Percentiles rank a stretch among this genome's conserved stretches.
These are phyloP conservation scores for Epinephelus moara DNA, from an alignment of 2,113 vertebrate genomes.

Conservation along the genomic window DNA sequence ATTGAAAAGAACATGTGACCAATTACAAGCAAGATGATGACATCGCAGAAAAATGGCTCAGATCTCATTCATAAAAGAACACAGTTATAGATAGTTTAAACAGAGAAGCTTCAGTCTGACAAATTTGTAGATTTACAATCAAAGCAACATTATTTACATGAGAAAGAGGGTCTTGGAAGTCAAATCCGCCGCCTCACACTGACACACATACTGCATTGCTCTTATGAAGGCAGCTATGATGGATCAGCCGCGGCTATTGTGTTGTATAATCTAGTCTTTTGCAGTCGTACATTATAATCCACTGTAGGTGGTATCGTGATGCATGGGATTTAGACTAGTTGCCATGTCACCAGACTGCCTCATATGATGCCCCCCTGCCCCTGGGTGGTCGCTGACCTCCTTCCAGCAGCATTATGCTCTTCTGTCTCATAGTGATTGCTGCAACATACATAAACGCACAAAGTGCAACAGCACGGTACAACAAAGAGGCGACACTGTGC, in stretches of 20 bases:
- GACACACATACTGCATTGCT: conserved; percentile 49
- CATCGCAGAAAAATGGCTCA: conserved; percentile 37
- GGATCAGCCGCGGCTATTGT: conserved; percentile 71
- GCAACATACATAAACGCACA: conserved; percentile 16
- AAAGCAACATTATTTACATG: conserved; percentile 53
- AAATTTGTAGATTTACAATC: conserved; percentile 55
- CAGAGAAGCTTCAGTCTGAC: conserved; percentile 33
- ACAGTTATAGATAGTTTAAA: conserved; percentile 22
- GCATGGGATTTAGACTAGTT: conserved; percentile 70
- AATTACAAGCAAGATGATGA: conserved; percentile 58
- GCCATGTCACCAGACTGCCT: conserved; percentile 79
- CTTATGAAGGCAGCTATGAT: conserved; percentile 59
- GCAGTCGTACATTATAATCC: conserved; percentile 72
- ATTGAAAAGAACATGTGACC: conserved; percentile 37
- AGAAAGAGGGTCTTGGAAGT: conserved; percentile 54
- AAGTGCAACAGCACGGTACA: conserved; percentile 19
- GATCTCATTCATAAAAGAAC: conserved; percentile 57
- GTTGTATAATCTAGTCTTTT: conserved; percentile 64
- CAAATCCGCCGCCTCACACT: conserved; percentile 56
- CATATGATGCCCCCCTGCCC: conserved; percentile 54
- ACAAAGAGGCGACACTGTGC: conserved; percentile 22
- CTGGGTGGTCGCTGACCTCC: conserved; percentile 77
- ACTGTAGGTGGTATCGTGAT: conserved; percentile 77
- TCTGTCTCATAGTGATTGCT: conserved; percentile 40
- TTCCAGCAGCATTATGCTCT: conserved; percentile 69